Evolutionary conservation across 2,113 vertebrate genomes (phyloP), one percentile per base, ranked within the genome.

Genomic region (Symphodus melops): DNA sequence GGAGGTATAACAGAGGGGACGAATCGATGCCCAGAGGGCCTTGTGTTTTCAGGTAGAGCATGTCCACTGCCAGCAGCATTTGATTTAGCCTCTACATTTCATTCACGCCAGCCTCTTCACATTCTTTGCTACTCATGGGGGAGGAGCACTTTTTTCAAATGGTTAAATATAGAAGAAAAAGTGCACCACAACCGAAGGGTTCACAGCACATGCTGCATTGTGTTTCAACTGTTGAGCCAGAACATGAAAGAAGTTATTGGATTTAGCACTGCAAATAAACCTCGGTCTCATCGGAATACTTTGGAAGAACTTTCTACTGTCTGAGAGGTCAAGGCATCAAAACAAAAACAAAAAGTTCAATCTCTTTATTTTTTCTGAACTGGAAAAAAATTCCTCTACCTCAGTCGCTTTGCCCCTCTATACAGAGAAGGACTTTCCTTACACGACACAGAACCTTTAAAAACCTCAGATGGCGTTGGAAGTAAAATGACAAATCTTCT

Each of bases 391-490:
- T 72, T 79, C 44, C 39, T 81, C 28, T 21, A 37, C 65, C 70
- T 81, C 68, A 51, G 66, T 82, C 80, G 37, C 63, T 36, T 69
- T 58, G 58, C 56, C 44, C 14, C 61, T 86, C 73, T 23, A 28
- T 46, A 69, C 9, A 75, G 58, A 86, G 59, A 72, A 68, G 62
- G 68, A 77, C 37, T 67, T 70, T 76, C 51, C 54, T 73, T 65
- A 72, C 73, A 85, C 37, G 63, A 85, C 79, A 84, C 73, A 76
- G 58, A 88, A 76, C 56, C 78, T 70, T 79, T 73, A 68, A 81
- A 81, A 91, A 84, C 74, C 58, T 86, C 76, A 63, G 78, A 90
- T 63, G 79, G 81, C 72, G 71, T 79, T 64, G 73, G 76, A 89
- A 89, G 73, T 80, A 75, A 80, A 86, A 79, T 68, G 78, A 91